Evolutionary conservation across 1,140 invertebrate species (phyloP).

Genomic region (Daktulosphaira vitifoliae): DNA sequence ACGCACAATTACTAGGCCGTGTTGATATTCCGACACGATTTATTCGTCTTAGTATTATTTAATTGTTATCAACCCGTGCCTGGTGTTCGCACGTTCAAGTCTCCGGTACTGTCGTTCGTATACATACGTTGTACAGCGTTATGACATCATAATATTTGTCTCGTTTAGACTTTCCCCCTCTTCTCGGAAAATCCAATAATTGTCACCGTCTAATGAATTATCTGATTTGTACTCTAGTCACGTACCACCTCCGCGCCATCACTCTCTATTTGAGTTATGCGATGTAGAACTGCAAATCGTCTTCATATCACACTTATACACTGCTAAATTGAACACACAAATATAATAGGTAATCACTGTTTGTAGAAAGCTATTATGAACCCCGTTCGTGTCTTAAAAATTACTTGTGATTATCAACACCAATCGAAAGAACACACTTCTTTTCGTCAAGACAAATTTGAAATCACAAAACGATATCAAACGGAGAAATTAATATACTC

Average conservation of each 20-base stretch:
- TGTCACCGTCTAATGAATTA: constrained; percentile 18
- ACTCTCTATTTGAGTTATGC: constrained; percentile 23
- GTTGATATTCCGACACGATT: constrained; percentile 19
- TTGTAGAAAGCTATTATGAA: background rate
- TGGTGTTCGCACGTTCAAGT: background rate
- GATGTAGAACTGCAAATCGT: background rate
- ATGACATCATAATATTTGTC: background rate
- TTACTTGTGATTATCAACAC: too few relatives aligned
- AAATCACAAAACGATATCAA: too few relatives aligned
- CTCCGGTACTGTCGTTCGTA: background rate
- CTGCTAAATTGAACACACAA: background rate
- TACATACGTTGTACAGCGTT: constrained; percentile 7
- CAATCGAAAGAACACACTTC: too few relatives aligned
- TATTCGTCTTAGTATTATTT: constrained; percentile 11
- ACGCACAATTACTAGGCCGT: background rate
- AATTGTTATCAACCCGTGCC: background rate
- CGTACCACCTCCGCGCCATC: background rate
- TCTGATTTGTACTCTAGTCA: constrained; percentile 12
- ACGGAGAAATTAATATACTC: too few relatives aligned
- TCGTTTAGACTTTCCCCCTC: background rate
- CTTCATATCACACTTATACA: background rate
- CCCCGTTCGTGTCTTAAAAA: too few relatives aligned
- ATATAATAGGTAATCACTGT: background rate
- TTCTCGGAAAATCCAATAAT: background rate
- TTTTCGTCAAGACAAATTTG: too few relatives aligned